These are phyloP conservation scores for Alcis repandata DNA, from an alignment of 2,888 invertebrate species.

Conservation along the genomic window DNA sequence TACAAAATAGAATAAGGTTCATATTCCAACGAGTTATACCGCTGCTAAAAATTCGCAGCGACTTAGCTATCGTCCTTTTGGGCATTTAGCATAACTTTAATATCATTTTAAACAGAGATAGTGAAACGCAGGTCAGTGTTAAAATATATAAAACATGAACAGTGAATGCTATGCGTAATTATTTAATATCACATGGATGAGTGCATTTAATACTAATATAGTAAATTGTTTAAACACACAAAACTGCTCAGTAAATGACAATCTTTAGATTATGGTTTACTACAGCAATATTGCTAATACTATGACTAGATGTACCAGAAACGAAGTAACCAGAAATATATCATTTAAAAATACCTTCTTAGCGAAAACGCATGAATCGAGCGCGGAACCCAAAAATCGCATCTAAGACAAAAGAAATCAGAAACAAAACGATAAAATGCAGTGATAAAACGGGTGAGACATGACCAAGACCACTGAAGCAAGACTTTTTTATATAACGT, in stretches of 20 bases:
- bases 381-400: too few species aligned
- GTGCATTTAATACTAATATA: constrained; percentile 70
- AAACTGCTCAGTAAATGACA: constrained; percentile 27
- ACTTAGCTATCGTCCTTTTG: background rate
- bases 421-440: too few species aligned
- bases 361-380: too few species aligned
- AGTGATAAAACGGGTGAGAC: too few species aligned
- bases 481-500: too few species aligned
- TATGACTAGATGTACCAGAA: constrained; percentile 45
- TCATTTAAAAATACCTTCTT: too few species aligned
- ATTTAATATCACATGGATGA: constrained; percentile 81
- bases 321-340: constrained; percentile 14
- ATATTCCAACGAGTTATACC: too few species aligned
- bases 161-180: constrained; percentile 63
- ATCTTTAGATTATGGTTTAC: constrained; percentile 17
- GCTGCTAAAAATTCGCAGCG: background rate
- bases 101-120: constrained; percentile 14
- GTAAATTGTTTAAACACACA: constrained; percentile 33
- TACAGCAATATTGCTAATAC: constrained; percentile 16
- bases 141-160: constrained; percentile 55
- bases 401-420: too few species aligned
- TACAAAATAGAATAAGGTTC: too few species aligned
- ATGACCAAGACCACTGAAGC: too few species aligned
- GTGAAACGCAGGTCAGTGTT: constrained; percentile 39
- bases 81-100: background rate